Base-by-base conservation (phyloP, 2,797 vertebrate genomes). In the Nothura maculosa region DNA sequence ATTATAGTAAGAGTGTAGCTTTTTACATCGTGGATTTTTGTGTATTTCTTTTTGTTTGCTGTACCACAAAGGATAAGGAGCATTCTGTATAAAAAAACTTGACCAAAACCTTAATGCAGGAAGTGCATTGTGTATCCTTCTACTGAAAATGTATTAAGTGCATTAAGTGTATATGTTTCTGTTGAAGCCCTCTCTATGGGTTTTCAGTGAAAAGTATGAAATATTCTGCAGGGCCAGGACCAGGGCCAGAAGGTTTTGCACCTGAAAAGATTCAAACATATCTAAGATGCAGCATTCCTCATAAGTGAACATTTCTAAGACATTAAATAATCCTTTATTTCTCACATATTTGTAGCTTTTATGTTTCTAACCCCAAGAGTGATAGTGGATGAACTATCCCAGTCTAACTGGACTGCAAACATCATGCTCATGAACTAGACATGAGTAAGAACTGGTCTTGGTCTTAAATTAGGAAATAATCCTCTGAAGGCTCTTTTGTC, bases 181-280 rank as follows among this genome's bases (percentile, higher is more conserved):
- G 2, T 15, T 58, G 24, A 81, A 58, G 4, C 10, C 36, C 10
- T 62, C 57, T 76, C 50, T 30, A 5, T 50, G 5, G 3, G 5
- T 34, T 89, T 84, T 24, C 0, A 1, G 2, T 7, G 38, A 42
- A 16, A 0, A 0, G 16, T 8, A 4, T 34, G 61, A 82, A 76
- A 9, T n/a, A 38, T 28, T 85, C 61, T 63, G 7, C 32, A 63
- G 13, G 30, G 38, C 47, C 32, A 63, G 13, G 30, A 38, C 9
- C 25, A 48, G 13, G 9, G 2, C 48, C 13, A 45, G 38, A 88
- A 87, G 22, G 82, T 0, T 68, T 75, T 62, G 9, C 9, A 28
- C 14, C 3, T 83, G 10, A 43, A 48, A 75, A 73, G 66, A 61
- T 47, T 52, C 18, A 57, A 1, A 43, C 19, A 1, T 4, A 72